phyloP scores from a whole-genome alignment of 2,797 vertebrate genomes.

The Chelmon rostratus region DNA sequence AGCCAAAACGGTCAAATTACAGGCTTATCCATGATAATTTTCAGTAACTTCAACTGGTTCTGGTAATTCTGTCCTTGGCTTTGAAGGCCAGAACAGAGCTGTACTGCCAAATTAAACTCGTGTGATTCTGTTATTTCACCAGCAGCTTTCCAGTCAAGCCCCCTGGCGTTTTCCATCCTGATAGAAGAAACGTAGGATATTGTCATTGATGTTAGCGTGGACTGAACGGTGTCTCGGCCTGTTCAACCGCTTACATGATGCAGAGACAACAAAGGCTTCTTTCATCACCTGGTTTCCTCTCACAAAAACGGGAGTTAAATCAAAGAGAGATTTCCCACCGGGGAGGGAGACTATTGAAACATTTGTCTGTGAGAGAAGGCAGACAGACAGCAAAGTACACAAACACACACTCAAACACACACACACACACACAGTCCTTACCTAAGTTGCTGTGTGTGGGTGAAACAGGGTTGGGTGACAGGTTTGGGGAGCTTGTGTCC shows the following conservation, averaged over 20 bases:
- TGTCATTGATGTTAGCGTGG: slow-evolving; percentile 75
- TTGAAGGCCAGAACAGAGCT: slow-evolving; percentile 63
- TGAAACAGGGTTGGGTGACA: slow-evolving; percentile 97
- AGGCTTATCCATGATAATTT: slow-evolving; percentile 68
- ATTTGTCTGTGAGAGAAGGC: slow-evolving; percentile 55
- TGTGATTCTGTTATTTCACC: slow-evolving; percentile 72
- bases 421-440: slow-evolving; percentile 73
- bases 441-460: slow-evolving; percentile 95
- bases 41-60: slow-evolving; percentile 70
- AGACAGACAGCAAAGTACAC: slow-evolving; percentile 50
- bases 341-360: slow-evolving; percentile 43
- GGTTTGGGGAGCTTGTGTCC: slow-evolving; percentile 97
- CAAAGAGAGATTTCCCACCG: slow-evolving; percentile 67
- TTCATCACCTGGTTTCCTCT: slow-evolving; percentile 80
- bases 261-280: slow-evolving; percentile 74
- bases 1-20: slow-evolving; percentile 76
- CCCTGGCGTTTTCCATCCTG: slow-evolving; percentile 66
- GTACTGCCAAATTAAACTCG: slow-evolving; percentile 63
- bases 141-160: slow-evolving; percentile 47
- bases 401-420: slow-evolving; percentile 32
- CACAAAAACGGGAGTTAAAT: slow-evolving; percentile 62
- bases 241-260: slow-evolving; percentile 52
- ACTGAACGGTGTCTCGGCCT: slow-evolving; percentile 60
- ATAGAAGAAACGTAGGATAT: slow-evolving; percentile 78
- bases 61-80: slow-evolving; percentile 65